Conservation (phyloP, 2,113 vertebrate species). For the Callionymus lyra region DNA sequence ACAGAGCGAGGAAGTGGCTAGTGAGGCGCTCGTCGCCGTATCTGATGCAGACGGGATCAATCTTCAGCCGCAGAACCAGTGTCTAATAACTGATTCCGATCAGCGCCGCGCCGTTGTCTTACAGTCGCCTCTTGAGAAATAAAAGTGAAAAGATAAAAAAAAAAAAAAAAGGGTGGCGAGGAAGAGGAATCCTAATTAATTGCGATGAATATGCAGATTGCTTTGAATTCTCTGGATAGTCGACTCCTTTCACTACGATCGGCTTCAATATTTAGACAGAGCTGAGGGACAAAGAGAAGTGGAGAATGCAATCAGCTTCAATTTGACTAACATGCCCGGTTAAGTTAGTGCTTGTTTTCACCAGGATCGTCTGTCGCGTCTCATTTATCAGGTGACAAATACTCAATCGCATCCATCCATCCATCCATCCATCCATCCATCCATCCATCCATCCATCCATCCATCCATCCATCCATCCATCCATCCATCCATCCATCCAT, state of each 20-base stretch:
- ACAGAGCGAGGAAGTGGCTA: conserved; percentile 21
- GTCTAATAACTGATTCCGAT: conserved; percentile 58
- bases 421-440: too few relatives aligned
- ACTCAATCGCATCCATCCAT: too few relatives aligned
- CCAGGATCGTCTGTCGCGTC: too few relatives aligned
- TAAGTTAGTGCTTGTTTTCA: too few relatives aligned
- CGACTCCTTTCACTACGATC: conserved; percentile 47
- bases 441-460: too few relatives aligned
- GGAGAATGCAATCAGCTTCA: conserved; percentile 51
- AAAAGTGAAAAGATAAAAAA: conserved; percentile 53
- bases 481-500: too few relatives aligned
- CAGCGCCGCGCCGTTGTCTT: conserved; percentile 52
- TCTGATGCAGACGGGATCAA: conserved; percentile 58
- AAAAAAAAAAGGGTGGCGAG: conserved; percentile 49
- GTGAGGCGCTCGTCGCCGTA: conserved; percentile 39
- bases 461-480: too few relatives aligned
- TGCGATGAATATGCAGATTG: conserved; percentile 67
- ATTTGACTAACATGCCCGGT: conserved; percentile 29
- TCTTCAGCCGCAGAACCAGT: conserved; percentile 11
- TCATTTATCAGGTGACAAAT: too few relatives aligned
- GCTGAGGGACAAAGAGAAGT: conserved; percentile 52
- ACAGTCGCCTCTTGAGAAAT: conserved; percentile 56
- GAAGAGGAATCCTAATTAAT: conserved; percentile 63
- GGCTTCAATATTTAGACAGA: conserved; percentile 61
- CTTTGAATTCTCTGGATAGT: conserved; percentile 60